phyloP scores from a whole-genome alignment of 2,888 invertebrate genomes.

The Alsophila aescularia region DNA sequence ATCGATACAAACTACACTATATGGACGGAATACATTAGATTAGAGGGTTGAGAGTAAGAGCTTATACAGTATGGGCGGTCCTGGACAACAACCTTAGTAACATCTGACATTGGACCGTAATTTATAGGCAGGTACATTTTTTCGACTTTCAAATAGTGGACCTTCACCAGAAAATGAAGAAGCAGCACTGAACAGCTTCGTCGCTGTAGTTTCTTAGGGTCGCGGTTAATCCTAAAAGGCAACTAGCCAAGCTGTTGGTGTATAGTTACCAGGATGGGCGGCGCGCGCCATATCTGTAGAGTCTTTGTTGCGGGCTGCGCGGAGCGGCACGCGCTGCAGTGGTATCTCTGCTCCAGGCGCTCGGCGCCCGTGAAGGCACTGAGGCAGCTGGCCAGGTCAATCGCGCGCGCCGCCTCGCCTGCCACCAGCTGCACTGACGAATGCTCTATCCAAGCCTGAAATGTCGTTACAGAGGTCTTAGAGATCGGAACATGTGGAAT shows the following conservation, averaged over 20 bases:
- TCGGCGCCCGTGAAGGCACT: constrained; percentile 95
- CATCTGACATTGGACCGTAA: too few species aligned
- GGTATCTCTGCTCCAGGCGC: constrained; percentile 90
- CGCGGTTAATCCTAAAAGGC: neutral
- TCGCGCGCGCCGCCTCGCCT: constrained; percentile 91
- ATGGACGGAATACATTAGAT: too few species aligned
- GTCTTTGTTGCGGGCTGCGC: constrained; percentile 95
- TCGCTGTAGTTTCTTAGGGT: too few species aligned
- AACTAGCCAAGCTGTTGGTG: neutral
- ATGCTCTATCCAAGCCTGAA: constrained; percentile 90
- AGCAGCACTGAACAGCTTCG: too few species aligned
- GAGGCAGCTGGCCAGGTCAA: constrained; percentile 93
- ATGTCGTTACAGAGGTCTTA: neutral
- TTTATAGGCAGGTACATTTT: too few species aligned
- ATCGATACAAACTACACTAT: too few species aligned
- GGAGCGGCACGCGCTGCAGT: constrained; percentile 92
- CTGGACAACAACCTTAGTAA: too few species aligned
- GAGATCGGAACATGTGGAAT: too few species aligned
- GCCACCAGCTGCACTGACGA: constrained; percentile 88
- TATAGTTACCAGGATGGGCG: constrained; percentile 90
- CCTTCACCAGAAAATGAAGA: too few species aligned
- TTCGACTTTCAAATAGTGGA: too few species aligned
- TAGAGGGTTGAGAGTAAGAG: too few species aligned
- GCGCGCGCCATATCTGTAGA: constrained; percentile 95
- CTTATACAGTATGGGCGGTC: too few species aligned